Conservation (phyloP, 2,113 vertebrate genomes). For the Opisthocomus hoazin region DNA sequence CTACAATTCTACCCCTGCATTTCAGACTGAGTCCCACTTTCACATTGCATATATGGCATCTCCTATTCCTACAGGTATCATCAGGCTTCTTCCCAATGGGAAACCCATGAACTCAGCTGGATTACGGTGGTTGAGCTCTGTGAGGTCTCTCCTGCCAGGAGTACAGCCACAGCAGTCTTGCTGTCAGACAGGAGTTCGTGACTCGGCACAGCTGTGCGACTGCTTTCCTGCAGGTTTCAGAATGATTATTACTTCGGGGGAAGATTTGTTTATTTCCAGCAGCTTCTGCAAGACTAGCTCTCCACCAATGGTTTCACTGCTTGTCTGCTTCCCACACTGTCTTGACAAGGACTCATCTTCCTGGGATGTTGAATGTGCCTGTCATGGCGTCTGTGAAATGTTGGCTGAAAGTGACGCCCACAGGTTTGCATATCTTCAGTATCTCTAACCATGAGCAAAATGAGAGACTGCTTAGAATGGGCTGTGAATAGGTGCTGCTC, state of each 20-base stretch:
- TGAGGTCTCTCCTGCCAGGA: neutral
- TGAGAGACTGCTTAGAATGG: neutral
- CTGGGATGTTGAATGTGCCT: neutral
- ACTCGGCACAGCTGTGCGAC: neutral
- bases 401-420: neutral
- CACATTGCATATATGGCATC: no score
- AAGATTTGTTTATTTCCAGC: neutral
- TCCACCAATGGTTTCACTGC: rapidly evolving
- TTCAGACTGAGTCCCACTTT: neutral
- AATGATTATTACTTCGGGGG: neutral
- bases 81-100: neutral
- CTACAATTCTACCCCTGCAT: neutral
- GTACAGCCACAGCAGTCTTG: neutral
- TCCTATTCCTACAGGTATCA: neutral
- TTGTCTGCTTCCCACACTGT: neutral
- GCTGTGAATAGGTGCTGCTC: neutral
- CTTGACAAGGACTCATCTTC: neutral
- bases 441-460: neutral
- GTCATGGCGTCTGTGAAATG: neutral
- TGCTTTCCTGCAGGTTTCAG: neutral
- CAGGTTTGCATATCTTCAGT: neutral
- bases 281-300: neutral
- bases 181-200: neutral
- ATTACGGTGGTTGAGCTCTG: neutral
- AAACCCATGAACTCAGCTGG: neutral